Percentiles rank a stretch among this genome's conserved stretches.
These are phyloP conservation scores for Napeogenes inachia DNA, from an alignment of 2,888 invertebrate genomes.

Conservation along the genomic window DNA sequence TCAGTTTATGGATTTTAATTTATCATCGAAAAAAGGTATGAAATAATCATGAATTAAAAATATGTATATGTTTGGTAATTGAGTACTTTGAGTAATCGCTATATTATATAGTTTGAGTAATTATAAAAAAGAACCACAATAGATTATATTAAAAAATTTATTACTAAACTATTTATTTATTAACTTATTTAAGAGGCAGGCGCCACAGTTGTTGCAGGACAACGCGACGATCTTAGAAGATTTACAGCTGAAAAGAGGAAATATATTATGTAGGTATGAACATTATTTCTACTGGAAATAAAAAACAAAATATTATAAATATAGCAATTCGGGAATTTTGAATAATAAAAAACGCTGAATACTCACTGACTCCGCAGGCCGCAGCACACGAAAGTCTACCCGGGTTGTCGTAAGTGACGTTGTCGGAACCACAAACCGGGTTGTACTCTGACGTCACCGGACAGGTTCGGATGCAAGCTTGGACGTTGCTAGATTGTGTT, in stretches of 20 bases:
- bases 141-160: too few species aligned
- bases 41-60: too few species aligned
- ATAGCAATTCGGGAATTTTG: background rate
- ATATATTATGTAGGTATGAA: too few species aligned
- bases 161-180: too few species aligned
- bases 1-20: too few species aligned
- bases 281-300: background rate
- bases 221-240: constrained; percentile 32
- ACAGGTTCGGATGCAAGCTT: constrained; percentile 43
- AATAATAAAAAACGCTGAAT: constrained; percentile 6
- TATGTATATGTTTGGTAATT: too few species aligned
- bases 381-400: constrained; percentile 57
- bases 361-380: constrained; percentile 63
- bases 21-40: too few species aligned
- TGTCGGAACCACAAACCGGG: constrained; percentile 64
- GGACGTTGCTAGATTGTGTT: constrained; percentile 13
- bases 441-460: constrained; percentile 58
- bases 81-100: too few species aligned
- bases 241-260: constrained; percentile 34
- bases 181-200: constrained; percentile 5
- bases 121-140: too few species aligned
- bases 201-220: constrained; percentile 24
- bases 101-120: too few species aligned
- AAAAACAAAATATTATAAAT: background rate
- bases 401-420: constrained; percentile 57